Evolutionary conservation across 2,113 vertebrate genomes (phyloP).

Genomic region (Casuarius casuarius): DNA sequence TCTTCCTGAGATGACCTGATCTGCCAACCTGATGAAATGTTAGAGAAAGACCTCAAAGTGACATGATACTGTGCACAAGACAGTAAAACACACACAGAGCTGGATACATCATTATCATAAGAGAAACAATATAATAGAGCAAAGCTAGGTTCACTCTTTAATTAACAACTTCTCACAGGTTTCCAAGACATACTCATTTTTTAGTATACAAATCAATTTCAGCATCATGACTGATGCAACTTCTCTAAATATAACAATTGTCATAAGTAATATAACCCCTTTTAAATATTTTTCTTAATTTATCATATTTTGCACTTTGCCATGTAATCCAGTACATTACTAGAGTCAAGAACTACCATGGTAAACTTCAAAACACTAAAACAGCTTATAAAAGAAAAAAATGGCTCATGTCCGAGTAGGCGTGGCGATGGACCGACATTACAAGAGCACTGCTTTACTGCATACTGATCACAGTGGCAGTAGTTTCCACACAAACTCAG

Average conservation of each 20-base stretch:
- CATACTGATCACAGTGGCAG: background rate
- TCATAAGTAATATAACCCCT: background rate
- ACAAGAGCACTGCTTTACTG: background rate
- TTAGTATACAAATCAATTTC: background rate
- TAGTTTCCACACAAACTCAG: background rate
- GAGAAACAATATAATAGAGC: background rate
- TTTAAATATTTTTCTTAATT: background rate
- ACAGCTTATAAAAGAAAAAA: background rate
- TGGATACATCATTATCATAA: background rate
- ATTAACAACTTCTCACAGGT: background rate
- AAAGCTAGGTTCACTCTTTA: background rate
- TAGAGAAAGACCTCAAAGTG: background rate
- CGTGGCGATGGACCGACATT: no score
- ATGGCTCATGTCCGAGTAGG: background rate
- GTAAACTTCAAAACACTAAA: background rate
- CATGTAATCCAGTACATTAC: background rate
- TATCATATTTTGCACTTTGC: background rate
- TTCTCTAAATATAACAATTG: background rate
- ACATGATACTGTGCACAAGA: background rate
- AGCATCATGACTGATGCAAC: background rate
- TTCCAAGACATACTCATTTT: background rate
- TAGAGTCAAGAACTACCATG: background rate
- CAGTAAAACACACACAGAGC: background rate
- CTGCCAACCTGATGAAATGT: background rate
- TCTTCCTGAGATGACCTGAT: background rate